Base-by-base conservation (phyloP, 64 coral and sea anemone species). In the Stichodactyla mertensii region DNA sequence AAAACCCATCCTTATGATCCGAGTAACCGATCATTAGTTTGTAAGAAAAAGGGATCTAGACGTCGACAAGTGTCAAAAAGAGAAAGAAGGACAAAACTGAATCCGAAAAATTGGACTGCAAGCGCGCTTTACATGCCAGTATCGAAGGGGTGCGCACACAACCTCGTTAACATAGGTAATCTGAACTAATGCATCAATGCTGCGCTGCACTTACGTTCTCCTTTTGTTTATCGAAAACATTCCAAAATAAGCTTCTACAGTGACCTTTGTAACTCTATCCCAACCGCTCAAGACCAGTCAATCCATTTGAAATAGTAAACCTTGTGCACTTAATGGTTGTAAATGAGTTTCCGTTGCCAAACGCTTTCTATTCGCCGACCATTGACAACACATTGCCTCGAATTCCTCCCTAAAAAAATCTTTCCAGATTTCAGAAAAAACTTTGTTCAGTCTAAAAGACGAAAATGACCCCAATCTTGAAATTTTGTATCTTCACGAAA, bases 291-390 rank as follows among this genome's bases (percentile, higher is more conserved):
- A 74, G 69, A 74, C 69, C 26, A 74, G 69, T 74, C 69, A 74
- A 74, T 74, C 69, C 69, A 74, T 74, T 74, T 74, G 69, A 74
- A 74, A 74, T 74, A 74, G 69, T 27, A 74, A 74, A 74, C 69
- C 69, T 4, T 74, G 69, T 74, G 69, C 6, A 31, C 66, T 70
- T 13, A 58, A 31, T 74, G 10, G 69, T 74, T 23, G 20, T 74
- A 74, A 74, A 74, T 69, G 69, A 74, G 69, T 36, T 74, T 74
- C 69, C 69, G 26, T 1, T 74, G 69, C 69, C 69, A 74, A 74
- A 74, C 24, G 69, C 69, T 74, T 74, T 74, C 22, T 23, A 31
- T 31, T 74, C 26, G 69, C 69, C 69, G 69, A 74, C 56, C 64
- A 67, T 22, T 69, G n/a, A 7, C 64, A 69, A 69, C 64, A 69